Evolutionary conservation across 2,888 invertebrate species (phyloP), one percentile per base, ranked within the genome.

Genomic region (Electrophaes corylata): DNA sequence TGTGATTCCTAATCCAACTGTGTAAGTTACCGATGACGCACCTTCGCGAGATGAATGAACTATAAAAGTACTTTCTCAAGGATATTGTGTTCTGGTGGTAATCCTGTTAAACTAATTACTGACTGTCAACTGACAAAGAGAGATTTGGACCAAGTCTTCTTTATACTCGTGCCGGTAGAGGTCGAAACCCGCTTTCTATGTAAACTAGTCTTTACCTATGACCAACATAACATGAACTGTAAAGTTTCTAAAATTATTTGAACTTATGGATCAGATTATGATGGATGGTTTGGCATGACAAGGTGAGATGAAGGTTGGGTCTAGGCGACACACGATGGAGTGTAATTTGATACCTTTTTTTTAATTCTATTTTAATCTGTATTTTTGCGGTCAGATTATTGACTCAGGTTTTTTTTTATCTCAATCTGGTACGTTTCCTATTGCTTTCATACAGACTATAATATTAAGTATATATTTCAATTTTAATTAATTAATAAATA

Each of bases 261-360:
- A 39, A 59, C 43, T 39, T 35, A n/a, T 52, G 53, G 62, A 57
- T 57, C 48, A 51, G 20, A 40, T 41, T 51, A 61, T 44, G 52
- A 53, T 62, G 58, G 65, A 47, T 26, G 29, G 16, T n/a, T 10
- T 18, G 16, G 43, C 37, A 43, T 50, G 57, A 57, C 63, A 65
- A 67, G 65, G 67, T 64, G 43, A 65, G 41, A 52, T 55, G 58
- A 68, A 66, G 65, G 66, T 64, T 66, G 67, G 35, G 48, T 57
- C 57, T 60, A 66, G 29, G 62, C 50, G 59, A 63, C 46, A 44
- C 37, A 37, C 19, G 20, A 48, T 39, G 40, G 26, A 14, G 52
- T 39, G 64, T 60, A 63, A 69, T 54, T 31, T 44, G 63, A 69
- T 54, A 66, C 40, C 5, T 35, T 57, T 62, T 40, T 62, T 58